Conservation (phyloP, 2,797 vertebrate genomes). For the Hozukius guyotensis region DNA sequence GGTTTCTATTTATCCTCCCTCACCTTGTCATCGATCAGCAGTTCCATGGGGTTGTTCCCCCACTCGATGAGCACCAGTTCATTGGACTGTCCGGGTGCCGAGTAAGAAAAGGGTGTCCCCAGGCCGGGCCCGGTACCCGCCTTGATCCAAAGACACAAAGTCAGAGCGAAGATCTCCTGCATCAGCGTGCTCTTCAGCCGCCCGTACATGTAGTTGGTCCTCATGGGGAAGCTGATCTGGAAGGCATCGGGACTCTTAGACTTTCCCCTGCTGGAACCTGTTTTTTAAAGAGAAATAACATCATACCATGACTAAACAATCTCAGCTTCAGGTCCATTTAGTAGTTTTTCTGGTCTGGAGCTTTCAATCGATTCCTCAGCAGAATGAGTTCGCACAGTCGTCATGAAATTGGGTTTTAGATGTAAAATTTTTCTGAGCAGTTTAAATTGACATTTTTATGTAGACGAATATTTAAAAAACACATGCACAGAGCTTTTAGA, state of each 20-base stretch:
- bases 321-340: neutral
- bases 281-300: conserved; percentile 14
- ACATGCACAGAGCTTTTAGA: too few species aligned
- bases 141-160: conserved; percentile 89
- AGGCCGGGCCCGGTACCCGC: conserved; percentile 77
- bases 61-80: conserved; percentile 90
- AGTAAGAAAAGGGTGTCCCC: conserved; percentile 91
- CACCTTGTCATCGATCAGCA: conserved; percentile 87
- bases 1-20: neutral
- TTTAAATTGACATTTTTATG: neutral
- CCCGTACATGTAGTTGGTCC: conserved; percentile 89
- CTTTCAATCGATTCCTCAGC: neutral
- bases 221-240: conserved; percentile 88
- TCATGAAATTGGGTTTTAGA: neutral
- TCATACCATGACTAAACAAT: neutral
- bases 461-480: too few species aligned
- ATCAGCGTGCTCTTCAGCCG: conserved; percentile 83
- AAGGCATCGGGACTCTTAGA: conserved; percentile 77
- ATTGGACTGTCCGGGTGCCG: conserved; percentile 87
- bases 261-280: conserved; percentile 73
- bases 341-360: neutral
- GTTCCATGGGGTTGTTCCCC: conserved; percentile 88
- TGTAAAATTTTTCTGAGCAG: neutral
- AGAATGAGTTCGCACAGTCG: neutral
- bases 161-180: conserved; percentile 87